Conservation (phyloP, 2,113 vertebrate species). For the Alexandromys fortis region DNA sequence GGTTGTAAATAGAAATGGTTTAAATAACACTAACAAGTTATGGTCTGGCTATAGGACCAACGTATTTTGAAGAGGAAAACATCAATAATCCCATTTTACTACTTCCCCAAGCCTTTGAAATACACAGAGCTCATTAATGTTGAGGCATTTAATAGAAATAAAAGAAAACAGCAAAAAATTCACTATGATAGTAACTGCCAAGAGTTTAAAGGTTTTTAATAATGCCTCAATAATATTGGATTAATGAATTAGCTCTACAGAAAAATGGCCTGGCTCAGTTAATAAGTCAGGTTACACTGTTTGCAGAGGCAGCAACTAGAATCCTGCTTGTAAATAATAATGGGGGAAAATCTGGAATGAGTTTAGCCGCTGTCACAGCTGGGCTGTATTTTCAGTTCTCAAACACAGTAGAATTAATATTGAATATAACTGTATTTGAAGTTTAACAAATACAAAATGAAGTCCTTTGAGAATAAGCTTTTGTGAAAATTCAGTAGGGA, state of each 20-base stretch:
- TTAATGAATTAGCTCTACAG: conserved; percentile 65
- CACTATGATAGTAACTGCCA: conserved; percentile 23
- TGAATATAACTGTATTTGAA: conserved; percentile 44
- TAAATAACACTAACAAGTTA: conserved; percentile 71
- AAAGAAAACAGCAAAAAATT: not conserved
- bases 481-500: not conserved
- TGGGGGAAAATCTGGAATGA: not conserved
- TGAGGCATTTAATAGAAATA: conserved; percentile 70
- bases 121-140: conserved; percentile 57
- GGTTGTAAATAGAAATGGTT: conserved; percentile 64
- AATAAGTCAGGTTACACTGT: conserved; percentile 55
- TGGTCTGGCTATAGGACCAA: conserved; percentile 68
- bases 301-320: conserved; percentile 57
- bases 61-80: conserved; percentile 72
- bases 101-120: conserved; percentile 64
- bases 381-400: conserved; percentile 2
- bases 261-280: conserved; percentile 39
- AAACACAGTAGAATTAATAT: not conserved
- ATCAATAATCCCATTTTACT: conserved; percentile 68
- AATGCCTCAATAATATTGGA: conserved; percentile 46
- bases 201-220: conserved; percentile 50
- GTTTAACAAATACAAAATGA: not conserved
- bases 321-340: conserved; percentile 63
- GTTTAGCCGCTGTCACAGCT: conserved; percentile 2
- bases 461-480: not conserved